Evolutionary conservation across 2,113 vertebrate species (phyloP).

Genomic region (Opisthocomus hoazin): DNA sequence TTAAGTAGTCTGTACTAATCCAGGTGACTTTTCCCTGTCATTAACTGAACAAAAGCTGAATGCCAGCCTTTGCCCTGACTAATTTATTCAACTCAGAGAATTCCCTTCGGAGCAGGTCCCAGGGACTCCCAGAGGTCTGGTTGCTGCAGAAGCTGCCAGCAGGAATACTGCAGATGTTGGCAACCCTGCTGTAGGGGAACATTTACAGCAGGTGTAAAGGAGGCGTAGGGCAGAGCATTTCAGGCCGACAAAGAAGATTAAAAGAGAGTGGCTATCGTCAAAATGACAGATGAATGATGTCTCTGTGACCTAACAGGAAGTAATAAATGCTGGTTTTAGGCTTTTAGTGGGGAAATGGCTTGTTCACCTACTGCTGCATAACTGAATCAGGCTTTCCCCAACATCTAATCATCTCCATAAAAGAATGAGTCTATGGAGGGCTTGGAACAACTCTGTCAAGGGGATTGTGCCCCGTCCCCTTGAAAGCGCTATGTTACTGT

Average conservation of each 20-base stretch:
- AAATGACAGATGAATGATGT: neutral
- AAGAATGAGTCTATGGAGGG: neutral
- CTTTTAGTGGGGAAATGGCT: neutral
- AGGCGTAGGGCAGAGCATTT: neutral
- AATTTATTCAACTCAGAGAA: neutral
- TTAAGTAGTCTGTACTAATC: neutral
- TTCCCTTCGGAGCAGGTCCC: neutral
- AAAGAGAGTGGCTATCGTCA: neutral
- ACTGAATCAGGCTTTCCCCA: neutral
- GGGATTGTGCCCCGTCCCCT: neutral
- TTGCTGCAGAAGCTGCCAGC: neutral
- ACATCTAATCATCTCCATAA: neutral
- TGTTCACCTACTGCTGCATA: neutral
- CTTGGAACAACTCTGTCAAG: neutral
- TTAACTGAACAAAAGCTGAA: neutral
- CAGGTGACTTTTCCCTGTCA: neutral
- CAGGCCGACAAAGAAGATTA: neutral
- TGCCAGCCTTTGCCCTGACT: neutral
- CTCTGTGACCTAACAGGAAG: constrained; percentile 1
- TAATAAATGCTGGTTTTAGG: neutral
- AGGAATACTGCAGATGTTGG: neutral
- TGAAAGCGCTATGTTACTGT: neutral
- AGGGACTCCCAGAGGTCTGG: neutral
- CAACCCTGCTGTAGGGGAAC: neutral
- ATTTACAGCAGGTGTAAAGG: neutral